A percentile compares a stretch with the other conserved stretches of the same genome.
phyloP scores from a whole-genome alignment of 1,140 invertebrate genomes.

The Tetramorium alpestre region DNA sequence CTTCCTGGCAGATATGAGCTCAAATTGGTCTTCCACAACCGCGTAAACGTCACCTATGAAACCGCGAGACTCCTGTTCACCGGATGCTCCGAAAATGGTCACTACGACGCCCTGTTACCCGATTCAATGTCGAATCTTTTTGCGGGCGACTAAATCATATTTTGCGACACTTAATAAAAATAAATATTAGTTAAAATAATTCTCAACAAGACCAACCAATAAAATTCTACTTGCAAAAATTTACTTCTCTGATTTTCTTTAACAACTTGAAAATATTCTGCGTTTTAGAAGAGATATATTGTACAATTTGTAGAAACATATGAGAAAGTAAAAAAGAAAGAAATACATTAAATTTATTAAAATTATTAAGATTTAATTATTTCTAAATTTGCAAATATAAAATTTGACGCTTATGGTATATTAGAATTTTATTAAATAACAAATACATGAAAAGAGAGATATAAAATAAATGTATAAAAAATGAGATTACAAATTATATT shows the following conservation, averaged over 20 bases:
- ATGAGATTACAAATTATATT: too few species aligned
- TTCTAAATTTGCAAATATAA: neutral
- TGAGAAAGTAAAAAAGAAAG: neutral
- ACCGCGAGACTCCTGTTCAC: conserved; percentile 79
- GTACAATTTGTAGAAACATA: conserved; percentile 5
- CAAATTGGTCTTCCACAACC: conserved; percentile 76
- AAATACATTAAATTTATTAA: neutral
- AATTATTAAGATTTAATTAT: neutral
- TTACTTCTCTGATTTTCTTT: neutral
- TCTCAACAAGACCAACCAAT: neutral
- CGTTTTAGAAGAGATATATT: neutral
- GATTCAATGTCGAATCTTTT: conserved; percentile 17
- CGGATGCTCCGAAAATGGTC: conserved; percentile 78
- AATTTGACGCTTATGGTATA: neutral
- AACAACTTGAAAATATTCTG: neutral
- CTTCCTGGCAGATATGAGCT: conserved; percentile 68
- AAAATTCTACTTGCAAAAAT: neutral
- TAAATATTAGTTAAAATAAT: neutral
- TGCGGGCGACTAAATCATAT: neutral
- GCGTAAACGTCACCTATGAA: conserved; percentile 49
- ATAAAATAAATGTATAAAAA: too few species aligned
- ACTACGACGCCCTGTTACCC: conserved; percentile 78
- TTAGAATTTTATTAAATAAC: neutral
- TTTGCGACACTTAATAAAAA: neutral
- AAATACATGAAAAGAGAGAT: too few species aligned